A percentile compares a stretch with the other conserved stretches of the same genome.
Conservation (phyloP, 1,140 invertebrate species). For the Tetramorium simillimum region DNA sequence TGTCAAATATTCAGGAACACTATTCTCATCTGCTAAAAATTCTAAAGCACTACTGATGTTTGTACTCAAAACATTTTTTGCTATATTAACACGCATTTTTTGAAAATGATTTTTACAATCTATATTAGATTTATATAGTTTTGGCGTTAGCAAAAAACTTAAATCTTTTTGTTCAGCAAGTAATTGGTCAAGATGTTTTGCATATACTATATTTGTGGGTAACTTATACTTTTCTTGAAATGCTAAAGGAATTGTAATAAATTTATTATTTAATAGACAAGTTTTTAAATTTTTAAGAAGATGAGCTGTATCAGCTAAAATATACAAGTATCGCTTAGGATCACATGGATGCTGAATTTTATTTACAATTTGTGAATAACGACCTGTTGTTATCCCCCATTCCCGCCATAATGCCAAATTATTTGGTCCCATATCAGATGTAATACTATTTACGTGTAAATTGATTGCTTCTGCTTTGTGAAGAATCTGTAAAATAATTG, state of each 20-base stretch:
- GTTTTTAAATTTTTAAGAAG: not conserved
- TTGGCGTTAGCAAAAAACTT: slow-evolving; percentile 11
- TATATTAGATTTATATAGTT: not conserved
- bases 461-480: not conserved
- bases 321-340: not conserved
- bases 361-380: not conserved
- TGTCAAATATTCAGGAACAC: not conserved
- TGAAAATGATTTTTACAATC: not conserved
- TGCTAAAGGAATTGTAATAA: not conserved
- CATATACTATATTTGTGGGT: not conserved
- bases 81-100: not conserved
- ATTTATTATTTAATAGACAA: not conserved
- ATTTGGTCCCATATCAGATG: not conserved
- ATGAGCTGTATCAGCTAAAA: not conserved
- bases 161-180: not conserved
- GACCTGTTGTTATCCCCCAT: not conserved
- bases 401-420: not conserved
- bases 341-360: slow-evolving; percentile 10
- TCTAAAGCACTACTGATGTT: not conserved
- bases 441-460: not conserved
- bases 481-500: not conserved
- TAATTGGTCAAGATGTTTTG: not conserved
- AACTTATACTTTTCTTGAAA: not conserved
- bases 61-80: slow-evolving; percentile 9
- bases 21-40: slow-evolving; percentile 16